phyloP scores from a whole-genome alignment of 1,140 invertebrate genomes.

The Eubasilissa regina region DNA sequence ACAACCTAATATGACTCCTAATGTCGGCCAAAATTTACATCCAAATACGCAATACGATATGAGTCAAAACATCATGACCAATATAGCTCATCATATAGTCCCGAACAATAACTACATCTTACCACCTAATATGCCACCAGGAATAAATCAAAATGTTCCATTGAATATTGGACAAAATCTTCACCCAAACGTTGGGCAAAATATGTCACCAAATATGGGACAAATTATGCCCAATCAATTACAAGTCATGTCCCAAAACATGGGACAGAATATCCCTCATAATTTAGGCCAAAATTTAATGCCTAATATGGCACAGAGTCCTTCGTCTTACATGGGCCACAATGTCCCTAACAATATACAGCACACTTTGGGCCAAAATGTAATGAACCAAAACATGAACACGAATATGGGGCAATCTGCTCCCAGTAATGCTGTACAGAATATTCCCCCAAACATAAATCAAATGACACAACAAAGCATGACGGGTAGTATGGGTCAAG shows the following conservation, averaged over 20 bases:
- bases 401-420: slow-evolving; percentile 45
- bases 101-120: slow-evolving; percentile 28
- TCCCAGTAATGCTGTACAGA: slow-evolving; percentile 30
- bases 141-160: slow-evolving; percentile 40
- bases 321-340: slow-evolving; percentile 46
- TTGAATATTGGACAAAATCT: slow-evolving; percentile 43
- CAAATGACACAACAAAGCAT: not conserved
- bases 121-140: slow-evolving; percentile 28
- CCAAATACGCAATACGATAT: slow-evolving; percentile 53
- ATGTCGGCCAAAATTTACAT: slow-evolving; percentile 42
- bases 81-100: slow-evolving; percentile 41
- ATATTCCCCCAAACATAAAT: slow-evolving; percentile 40
- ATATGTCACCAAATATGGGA: slow-evolving; percentile 42
- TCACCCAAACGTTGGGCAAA: slow-evolving; percentile 17
- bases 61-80: slow-evolving; percentile 50
- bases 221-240: slow-evolving; percentile 39
- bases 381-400: slow-evolving; percentile 42
- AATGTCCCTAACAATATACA: slow-evolving; percentile 48
- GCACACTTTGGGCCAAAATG: slow-evolving; percentile 49
- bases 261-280: slow-evolving; percentile 46
- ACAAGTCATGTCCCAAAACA: slow-evolving; percentile 48
- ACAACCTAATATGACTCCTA: slow-evolving; percentile 3
- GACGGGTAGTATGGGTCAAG: slow-evolving; percentile 35
- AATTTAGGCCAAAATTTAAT: slow-evolving; percentile 35
- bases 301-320: slow-evolving; percentile 46